Conservation (phyloP, 1,140 invertebrate genomes). For the Drosophila orosa region DNA sequence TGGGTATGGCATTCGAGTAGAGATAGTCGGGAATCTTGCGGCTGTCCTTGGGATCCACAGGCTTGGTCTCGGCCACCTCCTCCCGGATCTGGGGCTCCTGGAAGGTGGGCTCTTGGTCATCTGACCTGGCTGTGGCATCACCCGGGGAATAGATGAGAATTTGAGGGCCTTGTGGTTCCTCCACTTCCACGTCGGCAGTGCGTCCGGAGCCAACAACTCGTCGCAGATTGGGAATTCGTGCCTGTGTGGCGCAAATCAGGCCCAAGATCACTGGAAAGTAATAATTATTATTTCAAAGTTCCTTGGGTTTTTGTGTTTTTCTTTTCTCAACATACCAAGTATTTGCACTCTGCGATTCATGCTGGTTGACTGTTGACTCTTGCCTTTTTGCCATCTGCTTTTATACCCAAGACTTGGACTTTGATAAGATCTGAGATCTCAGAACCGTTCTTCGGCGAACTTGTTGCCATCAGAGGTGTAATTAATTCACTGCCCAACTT, state of each 20-base stretch:
- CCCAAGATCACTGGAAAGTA: slow-evolving; percentile 38
- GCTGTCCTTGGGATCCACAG: slow-evolving; percentile 52
- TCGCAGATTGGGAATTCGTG: slow-evolving; percentile 29
- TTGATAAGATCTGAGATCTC: slow-evolving; percentile 35
- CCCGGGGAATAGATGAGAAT: slow-evolving; percentile 50
- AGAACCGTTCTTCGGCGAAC: slow-evolving; percentile 59
- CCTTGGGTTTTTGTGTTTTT: not conserved
- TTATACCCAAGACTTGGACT: slow-evolving; percentile 42
- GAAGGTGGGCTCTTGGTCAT: slow-evolving; percentile 40
- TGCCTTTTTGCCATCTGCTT: slow-evolving; percentile 12
- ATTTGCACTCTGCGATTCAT: slow-evolving; percentile 49
- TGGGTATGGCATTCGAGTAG: slow-evolving; percentile 73
- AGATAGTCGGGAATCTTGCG: slow-evolving; percentile 78
- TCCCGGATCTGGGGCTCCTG: slow-evolving; percentile 67
- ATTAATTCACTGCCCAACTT: slow-evolving; percentile 53
- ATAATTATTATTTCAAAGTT: not conserved
- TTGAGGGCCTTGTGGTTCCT: slow-evolving; percentile 37
- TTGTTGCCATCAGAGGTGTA: slow-evolving; percentile 20
- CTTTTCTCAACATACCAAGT: slow-evolving; percentile 41
- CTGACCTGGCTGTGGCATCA: slow-evolving; percentile 22
- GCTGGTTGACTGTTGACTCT: slow-evolving; percentile 30
- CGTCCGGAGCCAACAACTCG: slow-evolving; percentile 39
- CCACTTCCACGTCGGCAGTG: slow-evolving; percentile 3
- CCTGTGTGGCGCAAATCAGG: slow-evolving; percentile 21
- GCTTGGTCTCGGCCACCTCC: slow-evolving; percentile 24